Base-by-base conservation (phyloP, 2,797 vertebrate species). In the Dendrocincla tyrannina region DNA sequence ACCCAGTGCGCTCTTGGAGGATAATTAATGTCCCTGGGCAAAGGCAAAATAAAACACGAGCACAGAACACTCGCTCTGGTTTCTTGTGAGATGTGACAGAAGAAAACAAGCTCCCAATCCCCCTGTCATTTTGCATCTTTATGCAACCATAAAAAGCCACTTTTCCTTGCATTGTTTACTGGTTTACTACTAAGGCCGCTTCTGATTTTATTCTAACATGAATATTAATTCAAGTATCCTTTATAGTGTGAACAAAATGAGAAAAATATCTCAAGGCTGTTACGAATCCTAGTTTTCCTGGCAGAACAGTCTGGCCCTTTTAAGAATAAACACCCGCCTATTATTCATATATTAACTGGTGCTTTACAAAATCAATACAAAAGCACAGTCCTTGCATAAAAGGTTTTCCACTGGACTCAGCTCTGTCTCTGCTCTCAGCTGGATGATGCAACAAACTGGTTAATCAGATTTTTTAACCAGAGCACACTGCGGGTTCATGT, bases 151-250 rank as follows among this genome's bases (percentile, higher is more conserved):
- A 74, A 91, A 92, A 68, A 79, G 59, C 32, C 69, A 13, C 66
- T 89, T 88, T 72, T 9, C 27, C 56, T 64, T 74, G n/a, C 47
- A 58, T 81, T 84, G 63, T 93, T 92, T 86, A 58, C 89, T 64
- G 55, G 30, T 82, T 85, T 85, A 62, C 81, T 53, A 91, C 53
- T 46, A 79, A 74, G 32, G 32, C 37, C 69, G 56, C 66, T 58
- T 85, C 53, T 81, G 56, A 93, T 69, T 89, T 85, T 84, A 56
- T 67, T 92, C 69, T 68, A 37, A 30, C 44, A 56, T 81, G 82
- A 91, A 92, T 72, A 82, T 93, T 96, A 95, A 93, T 85, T 95
- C 70, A 44, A 73, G 63, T 55, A 49, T 90, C 81, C 50, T 79
- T 84, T 83, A 58, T 91, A 79, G 82, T 60, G n/a, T 33, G 94